phyloP scores from a whole-genome alignment of 2,113 vertebrate genomes.

The Mobula birostris region DNA sequence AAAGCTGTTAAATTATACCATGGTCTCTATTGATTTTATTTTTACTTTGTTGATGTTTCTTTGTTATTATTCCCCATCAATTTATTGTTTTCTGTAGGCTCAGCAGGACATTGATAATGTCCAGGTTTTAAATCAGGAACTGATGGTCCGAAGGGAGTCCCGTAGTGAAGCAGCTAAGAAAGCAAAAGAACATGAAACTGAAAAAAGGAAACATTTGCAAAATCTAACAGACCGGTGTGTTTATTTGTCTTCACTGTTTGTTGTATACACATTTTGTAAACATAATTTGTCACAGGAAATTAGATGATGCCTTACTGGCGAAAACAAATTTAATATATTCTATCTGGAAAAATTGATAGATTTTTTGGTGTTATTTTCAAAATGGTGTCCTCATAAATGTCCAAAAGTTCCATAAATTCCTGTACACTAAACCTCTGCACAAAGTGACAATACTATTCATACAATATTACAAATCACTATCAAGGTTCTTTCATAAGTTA shows the following conservation, averaged over 20 bases:
- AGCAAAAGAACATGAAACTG: constrained; percentile 43
- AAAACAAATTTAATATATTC: neutral
- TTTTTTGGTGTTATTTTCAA: neutral
- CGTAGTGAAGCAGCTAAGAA: constrained; percentile 36
- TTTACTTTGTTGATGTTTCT: neutral
- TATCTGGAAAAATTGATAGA: neutral
- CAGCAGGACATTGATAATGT: constrained; percentile 39
- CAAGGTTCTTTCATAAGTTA: neutral
- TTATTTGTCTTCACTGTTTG: neutral
- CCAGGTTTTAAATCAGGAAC: constrained; percentile 39
- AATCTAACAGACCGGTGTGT: constrained; percentile 46
- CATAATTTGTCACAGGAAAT: neutral
- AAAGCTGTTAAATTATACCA: neutral
- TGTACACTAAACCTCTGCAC: neutral
- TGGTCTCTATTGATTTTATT: neutral
- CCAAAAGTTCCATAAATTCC: neutral
- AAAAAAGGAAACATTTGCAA: neutral
- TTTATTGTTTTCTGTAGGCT: constrained; percentile 41
- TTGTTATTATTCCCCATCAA: neutral
- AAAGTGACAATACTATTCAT: neutral
- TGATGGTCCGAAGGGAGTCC: constrained; percentile 40
- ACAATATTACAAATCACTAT: neutral
- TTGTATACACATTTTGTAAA: neutral
- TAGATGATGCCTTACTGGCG: neutral
- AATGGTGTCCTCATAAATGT: neutral